Conservation (phyloP, 2,113 vertebrate genomes). For the Podarcis muralis region DNA sequence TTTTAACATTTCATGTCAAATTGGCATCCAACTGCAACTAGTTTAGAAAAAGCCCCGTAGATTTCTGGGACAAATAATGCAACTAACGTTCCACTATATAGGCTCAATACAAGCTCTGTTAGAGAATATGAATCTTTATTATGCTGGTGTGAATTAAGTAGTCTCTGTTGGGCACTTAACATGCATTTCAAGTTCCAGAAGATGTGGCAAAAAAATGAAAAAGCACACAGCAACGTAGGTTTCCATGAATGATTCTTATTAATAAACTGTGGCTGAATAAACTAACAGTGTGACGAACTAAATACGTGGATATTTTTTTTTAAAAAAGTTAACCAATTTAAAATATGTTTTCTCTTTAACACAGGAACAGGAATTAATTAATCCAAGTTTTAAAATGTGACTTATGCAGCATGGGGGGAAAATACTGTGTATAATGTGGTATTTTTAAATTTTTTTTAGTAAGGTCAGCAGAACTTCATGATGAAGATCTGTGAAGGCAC, state of each 20-base stretch:
- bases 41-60: slow-evolving; percentile 1
- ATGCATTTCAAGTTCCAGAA: slow-evolving; percentile 8
- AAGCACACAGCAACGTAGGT: neutral
- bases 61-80: slow-evolving; percentile 31
- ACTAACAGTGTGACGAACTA: neutral
- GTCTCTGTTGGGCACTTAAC: slow-evolving; percentile 29
- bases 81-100: neutral
- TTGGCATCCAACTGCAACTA: neutral
- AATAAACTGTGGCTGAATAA: slow-evolving; percentile 7
- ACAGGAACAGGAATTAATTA: slow-evolving; percentile 17
- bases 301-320: neutral
- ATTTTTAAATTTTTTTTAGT: neutral
- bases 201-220: neutral
- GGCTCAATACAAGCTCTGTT: neutral
- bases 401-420: neutral
- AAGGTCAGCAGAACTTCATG: neutral
- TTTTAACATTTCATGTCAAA: neutral
- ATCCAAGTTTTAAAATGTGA: slow-evolving; percentile 11
- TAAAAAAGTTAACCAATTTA: neutral
- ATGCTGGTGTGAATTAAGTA: neutral
- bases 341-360: neutral
- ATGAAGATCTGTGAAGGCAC: neutral
- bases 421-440: neutral
- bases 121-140: neutral
- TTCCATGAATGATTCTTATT: neutral